Conservation (phyloP, 2,797 vertebrate species). For the Sebastes diploproa region DNA sequence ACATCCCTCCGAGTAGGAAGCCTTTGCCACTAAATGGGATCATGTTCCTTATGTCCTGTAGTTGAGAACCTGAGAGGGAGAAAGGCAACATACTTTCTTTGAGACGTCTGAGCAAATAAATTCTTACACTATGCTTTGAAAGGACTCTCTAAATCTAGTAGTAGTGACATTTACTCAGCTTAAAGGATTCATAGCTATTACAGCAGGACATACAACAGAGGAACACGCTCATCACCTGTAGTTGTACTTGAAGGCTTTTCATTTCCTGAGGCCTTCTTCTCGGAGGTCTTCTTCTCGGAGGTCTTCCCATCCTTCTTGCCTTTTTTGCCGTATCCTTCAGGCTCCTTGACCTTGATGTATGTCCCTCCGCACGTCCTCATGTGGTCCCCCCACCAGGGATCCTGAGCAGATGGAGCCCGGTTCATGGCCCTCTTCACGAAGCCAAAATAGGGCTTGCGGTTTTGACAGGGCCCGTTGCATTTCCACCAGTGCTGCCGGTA, state of each 20-base stretch:
- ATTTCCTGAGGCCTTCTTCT: not conserved
- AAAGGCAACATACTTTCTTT: not conserved
- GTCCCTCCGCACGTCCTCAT: slow-evolving; percentile 89
- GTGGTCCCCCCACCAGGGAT: slow-evolving; percentile 95
- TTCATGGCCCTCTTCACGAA: slow-evolving; percentile 95
- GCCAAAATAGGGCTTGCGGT: slow-evolving; percentile 88
- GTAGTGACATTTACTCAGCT: not conserved
- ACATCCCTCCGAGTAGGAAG: slow-evolving; percentile 83
- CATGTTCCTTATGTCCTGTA: slow-evolving; percentile 75
- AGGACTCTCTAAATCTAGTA: not conserved
- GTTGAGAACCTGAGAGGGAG: slow-evolving; percentile 72
- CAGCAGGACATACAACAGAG: not conserved
- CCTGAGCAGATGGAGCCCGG: slow-evolving; percentile 89
- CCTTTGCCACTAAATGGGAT: slow-evolving; percentile 91
- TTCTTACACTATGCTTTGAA: not conserved
- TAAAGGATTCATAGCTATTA: not conserved
- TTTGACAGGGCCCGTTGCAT: slow-evolving; percentile 90
- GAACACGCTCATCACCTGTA: slow-evolving; percentile 31
- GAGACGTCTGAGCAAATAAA: not conserved
- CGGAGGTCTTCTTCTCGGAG: slow-evolving; percentile 25
- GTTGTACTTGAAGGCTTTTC: slow-evolving; percentile 43
- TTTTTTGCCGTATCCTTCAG: slow-evolving; percentile 89
- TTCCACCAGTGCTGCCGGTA: slow-evolving; percentile 98
- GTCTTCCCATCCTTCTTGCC: slow-evolving; percentile 48
- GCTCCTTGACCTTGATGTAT: slow-evolving; percentile 92